These are phyloP conservation scores for Scolopax mira DNA, from an alignment of 2,113 vertebrate genomes.

Conservation along the genomic window DNA sequence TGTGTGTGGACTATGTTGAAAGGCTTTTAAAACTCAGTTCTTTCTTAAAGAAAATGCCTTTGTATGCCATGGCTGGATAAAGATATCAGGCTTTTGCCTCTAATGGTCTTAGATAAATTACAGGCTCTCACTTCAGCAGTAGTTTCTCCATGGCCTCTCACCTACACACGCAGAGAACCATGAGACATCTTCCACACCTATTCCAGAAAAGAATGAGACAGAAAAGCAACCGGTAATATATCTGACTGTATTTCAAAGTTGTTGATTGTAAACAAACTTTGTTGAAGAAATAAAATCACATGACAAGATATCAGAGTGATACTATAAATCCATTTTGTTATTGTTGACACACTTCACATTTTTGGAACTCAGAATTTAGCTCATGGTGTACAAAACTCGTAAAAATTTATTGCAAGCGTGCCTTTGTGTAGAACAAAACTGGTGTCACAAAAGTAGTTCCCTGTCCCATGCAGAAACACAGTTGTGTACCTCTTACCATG, in stretches of 20 bases:
- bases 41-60: background rate
- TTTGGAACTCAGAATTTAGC: constrained; percentile 60
- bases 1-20: background rate
- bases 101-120: background rate
- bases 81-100: background rate
- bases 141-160: background rate
- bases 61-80: background rate
- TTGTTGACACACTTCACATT: constrained; percentile 61
- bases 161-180: background rate
- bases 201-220: background rate
- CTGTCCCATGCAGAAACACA: constrained; percentile 46
- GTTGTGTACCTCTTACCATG: background rate
- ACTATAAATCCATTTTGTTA: constrained; percentile 61
- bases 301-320: constrained; percentile 62
- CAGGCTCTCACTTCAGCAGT: background rate
- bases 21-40: background rate
- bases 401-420: constrained; percentile 70
- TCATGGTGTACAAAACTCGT: constrained; percentile 60
- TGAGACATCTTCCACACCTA: background rate
- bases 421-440: constrained; percentile 56
- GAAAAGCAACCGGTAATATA: constrained; percentile 1
- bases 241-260: constrained; percentile 69
- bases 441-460: constrained; percentile 59
- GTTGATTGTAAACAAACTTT: constrained; percentile 64
- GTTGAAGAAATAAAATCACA: constrained; percentile 65